Conservation (phyloP, 1,140 invertebrate genomes). For the Drosophila repletoides region DNA sequence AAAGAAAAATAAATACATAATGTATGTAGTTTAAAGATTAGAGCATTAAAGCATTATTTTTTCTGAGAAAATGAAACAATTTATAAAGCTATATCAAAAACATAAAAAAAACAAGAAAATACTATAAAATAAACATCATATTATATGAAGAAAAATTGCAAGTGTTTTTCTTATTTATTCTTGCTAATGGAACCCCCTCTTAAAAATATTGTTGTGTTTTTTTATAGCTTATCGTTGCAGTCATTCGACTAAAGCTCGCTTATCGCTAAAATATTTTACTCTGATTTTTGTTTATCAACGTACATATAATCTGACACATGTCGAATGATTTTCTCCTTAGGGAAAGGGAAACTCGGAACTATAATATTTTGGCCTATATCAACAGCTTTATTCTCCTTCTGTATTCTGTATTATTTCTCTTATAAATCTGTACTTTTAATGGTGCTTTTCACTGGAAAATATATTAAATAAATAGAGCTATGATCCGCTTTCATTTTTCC, state of each 20-base stretch:
- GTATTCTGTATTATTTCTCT: too few species aligned
- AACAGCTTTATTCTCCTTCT: too few species aligned
- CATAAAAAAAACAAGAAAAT: constrained; percentile 23
- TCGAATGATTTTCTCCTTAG: too few species aligned
- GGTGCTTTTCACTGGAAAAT: too few species aligned
- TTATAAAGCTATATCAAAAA: constrained; percentile 53
- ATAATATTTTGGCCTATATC: too few species aligned
- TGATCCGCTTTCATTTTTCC: too few species aligned
- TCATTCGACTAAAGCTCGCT: not conserved
- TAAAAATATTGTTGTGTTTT: not conserved
- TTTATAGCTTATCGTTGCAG: constrained; percentile 3
- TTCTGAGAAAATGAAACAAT: constrained; percentile 74
- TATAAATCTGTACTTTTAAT: too few species aligned
- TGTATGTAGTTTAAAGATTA: constrained; percentile 43
- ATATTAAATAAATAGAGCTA: too few species aligned
- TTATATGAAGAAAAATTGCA: constrained; percentile 16
- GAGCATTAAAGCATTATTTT: constrained; percentile 57
- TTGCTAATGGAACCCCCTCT: not conserved
- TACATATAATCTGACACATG: too few species aligned
- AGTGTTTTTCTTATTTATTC: not conserved
- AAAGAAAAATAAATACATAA: constrained; percentile 12
- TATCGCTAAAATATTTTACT: not conserved
- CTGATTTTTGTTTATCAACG: not conserved
- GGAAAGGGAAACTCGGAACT: too few species aligned
- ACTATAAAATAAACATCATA: constrained; percentile 49